Percentiles rank a stretch among this genome's conserved stretches.
Evolutionary conservation across 2,797 vertebrate species (phyloP).

Genomic region (Enteromius fasciolatus): DNA sequence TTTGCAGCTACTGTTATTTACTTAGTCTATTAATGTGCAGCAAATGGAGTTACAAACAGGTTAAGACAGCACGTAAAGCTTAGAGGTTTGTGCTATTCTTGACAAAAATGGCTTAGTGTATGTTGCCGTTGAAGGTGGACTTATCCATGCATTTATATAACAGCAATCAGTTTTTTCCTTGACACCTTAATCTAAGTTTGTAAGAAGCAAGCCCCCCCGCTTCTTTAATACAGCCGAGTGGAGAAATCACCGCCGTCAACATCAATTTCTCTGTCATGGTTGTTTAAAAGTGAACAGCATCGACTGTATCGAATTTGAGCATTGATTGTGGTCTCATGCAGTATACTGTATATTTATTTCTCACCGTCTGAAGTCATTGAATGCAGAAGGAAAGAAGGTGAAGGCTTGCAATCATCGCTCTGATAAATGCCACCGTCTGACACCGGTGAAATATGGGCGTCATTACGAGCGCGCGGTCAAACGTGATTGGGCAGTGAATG

Average conservation of each 20-base stretch:
- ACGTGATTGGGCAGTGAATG: conserved; percentile 43
- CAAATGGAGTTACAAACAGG: not conserved
- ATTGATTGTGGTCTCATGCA: conserved; percentile 26
- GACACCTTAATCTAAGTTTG: not conserved
- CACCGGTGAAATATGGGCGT: conserved; percentile 39
- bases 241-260: conserved; percentile 16
- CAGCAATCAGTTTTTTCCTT: not conserved
- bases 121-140: not conserved
- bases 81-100: not conserved
- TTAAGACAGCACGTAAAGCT: not conserved
- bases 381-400: conserved; percentile 10
- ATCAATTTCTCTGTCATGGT: conserved; percentile 15
- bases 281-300: conserved; percentile 3
- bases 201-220: not conserved
- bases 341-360: not conserved
- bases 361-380: not conserved
- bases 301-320: conserved; percentile 2
- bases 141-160: not conserved
- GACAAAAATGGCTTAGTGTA: too few species aligned
- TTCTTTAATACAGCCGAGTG: not conserved
- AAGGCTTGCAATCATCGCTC: conserved; percentile 30
- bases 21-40: not conserved
- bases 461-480: conserved; percentile 45
- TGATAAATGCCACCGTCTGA: conserved; percentile 55
- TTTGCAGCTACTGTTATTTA: conserved; percentile 1